phyloP scores from a whole-genome alignment of 2,888 invertebrate genomes.

The Acanthopleura granulata region DNA sequence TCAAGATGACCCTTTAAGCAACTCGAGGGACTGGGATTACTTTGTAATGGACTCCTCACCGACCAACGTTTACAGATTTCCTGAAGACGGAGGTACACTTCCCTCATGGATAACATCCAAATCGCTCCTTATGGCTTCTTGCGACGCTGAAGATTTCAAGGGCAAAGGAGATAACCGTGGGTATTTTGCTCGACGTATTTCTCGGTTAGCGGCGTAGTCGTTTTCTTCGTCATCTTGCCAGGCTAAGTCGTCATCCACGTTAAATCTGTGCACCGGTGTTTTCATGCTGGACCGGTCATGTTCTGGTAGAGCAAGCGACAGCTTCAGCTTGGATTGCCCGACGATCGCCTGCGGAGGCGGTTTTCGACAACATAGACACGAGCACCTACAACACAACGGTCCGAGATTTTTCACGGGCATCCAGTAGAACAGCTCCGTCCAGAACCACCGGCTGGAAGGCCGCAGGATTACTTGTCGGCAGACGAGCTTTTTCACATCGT shows the following conservation, averaged over 20 bases:
- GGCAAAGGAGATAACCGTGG: neutral
- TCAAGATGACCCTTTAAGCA: no score
- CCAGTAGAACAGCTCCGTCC: constrained; percentile 12
- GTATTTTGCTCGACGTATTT: neutral
- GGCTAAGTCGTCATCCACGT: neutral
- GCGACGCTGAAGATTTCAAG: neutral
- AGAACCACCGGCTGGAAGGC: neutral
- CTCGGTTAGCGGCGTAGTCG: neutral
- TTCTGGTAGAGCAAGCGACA: neutral
- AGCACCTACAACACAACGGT: neutral
- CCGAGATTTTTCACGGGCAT: constrained; percentile 6
- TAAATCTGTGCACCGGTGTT: neutral
- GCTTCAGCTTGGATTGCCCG: neutral
- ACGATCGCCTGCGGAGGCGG: neutral
- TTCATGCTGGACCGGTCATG: neutral
- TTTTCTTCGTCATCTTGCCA: neutral
- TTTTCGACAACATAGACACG: neutral
- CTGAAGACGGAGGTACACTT: neutral
- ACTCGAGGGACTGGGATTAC: no score
- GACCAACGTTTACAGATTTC: no score
- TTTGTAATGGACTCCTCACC: no score
- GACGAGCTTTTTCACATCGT: neutral
- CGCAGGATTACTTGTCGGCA: neutral
- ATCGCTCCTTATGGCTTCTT: neutral
- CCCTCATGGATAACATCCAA: neutral